These are phyloP conservation scores for Homalodisca vitripennis DNA, from an alignment of 1,140 invertebrate species.

Conservation along the genomic window DNA sequence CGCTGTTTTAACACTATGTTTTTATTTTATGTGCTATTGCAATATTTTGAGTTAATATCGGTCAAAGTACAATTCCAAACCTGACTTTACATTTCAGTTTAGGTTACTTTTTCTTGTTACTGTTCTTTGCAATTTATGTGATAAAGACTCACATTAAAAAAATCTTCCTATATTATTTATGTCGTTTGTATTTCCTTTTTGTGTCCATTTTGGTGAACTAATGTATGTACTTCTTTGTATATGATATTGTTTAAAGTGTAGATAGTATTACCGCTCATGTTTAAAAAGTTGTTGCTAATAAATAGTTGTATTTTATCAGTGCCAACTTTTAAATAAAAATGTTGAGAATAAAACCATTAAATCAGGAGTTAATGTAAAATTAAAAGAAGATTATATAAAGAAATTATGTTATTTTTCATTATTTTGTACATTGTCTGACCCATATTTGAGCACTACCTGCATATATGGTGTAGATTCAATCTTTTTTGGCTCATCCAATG, in stretches of 20 bases:
- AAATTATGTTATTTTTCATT: conserved; percentile 13
- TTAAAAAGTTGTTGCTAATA: conserved; percentile 24
- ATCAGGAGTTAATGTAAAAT: not conserved
- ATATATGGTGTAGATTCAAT: not conserved
- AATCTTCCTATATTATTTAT: conserved; percentile 23
- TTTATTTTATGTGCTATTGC: not conserved
- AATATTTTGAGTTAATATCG: not conserved
- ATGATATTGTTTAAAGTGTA: conserved; percentile 26
- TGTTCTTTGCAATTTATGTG: conserved; percentile 22
- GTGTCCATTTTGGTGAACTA: conserved; percentile 23
- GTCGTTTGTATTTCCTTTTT: conserved; percentile 26
- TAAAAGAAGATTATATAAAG: not conserved
- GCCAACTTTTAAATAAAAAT: conserved; percentile 15
- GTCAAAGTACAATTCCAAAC: conserved; percentile 5
- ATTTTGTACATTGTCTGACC: not conserved
- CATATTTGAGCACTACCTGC: not conserved
- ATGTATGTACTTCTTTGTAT: conserved; percentile 18
- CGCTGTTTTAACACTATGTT: not conserved
- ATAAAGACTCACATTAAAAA: conserved; percentile 30
- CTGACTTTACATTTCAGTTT: conserved; percentile 10
- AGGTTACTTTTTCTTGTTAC: conserved; percentile 25
- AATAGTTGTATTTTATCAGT: conserved; percentile 27
- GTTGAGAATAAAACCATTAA: conserved; percentile 13
- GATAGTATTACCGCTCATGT: conserved; percentile 22
- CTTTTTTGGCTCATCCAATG: conserved; percentile 5